These are phyloP conservation scores for Parnassius glacialis DNA, from an alignment of 2,888 invertebrate species.

Conservation along the genomic window DNA sequence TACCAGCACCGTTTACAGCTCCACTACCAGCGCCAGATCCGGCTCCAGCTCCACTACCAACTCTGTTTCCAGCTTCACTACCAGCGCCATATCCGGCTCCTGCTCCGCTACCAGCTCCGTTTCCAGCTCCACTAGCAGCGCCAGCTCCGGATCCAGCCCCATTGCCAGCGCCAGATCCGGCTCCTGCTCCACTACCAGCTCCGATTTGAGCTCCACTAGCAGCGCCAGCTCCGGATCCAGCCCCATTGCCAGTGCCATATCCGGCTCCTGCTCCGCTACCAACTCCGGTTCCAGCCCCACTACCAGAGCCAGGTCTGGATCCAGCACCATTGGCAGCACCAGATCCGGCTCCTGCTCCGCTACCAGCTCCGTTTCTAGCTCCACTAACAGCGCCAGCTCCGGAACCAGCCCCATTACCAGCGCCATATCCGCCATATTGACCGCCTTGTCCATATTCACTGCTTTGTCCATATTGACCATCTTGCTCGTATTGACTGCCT, in stretches of 20 bases:
- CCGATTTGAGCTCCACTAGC: background rate
- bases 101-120: background rate
- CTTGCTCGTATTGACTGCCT: background rate
- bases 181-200: background rate
- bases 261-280: background rate
- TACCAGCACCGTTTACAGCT: too few relatives aligned
- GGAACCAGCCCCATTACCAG: background rate
- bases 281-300: background rate
- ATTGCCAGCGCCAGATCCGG: background rate
- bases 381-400: too few relatives aligned
- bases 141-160: too few relatives aligned
- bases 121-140: too few relatives aligned
- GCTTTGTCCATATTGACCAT: background rate
- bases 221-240: background rate
- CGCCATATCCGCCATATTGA: background rate
- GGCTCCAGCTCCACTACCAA: background rate
- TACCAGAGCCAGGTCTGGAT: too few relatives aligned
- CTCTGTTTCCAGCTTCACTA: background rate
- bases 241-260: background rate
- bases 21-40: background rate
- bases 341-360: too few relatives aligned
- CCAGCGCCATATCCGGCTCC: background rate
- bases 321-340: too few relatives aligned
- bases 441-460: background rate
- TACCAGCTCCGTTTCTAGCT: too few relatives aligned